Base-by-base conservation (phyloP, 2,113 vertebrate genomes). In the Triplophysa rosa region DNA sequence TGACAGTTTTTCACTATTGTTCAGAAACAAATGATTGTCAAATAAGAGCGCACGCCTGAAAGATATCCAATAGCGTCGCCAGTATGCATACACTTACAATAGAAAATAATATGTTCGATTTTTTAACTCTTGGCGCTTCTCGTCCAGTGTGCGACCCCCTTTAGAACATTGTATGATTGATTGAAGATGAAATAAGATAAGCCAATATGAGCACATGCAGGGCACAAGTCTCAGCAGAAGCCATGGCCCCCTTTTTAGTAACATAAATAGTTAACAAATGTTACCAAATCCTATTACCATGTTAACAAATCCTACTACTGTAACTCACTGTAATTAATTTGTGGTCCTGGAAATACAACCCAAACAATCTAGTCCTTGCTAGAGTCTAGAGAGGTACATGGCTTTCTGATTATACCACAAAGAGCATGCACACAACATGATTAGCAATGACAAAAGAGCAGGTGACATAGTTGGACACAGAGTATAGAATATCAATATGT, bases 391-490 rank as follows among this genome's bases (percentile, higher is more conserved):
- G 40, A 40, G 37, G 26, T 62, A 49, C 63, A 62, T 61, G 71
- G 47, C 40, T 37, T 66, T 67, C 2, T 75, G 64, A 16, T 37
- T 61, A 24, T 56, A 69, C 52, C 58, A 42, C 49, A 47, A 81
- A 59, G 45, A 81, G 58, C 71, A 81, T 81, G 79, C 79, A 68
- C 62, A 40, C 42, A 37, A 68, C 33, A 68, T 76, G 71, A 81
- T 59, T 49, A 24, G 70, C 61, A 54, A 63, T 54, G 33, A 42
- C 10, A 5, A 69, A 29, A 56, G 17, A 42, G 19, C 29, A 61
- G 14, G 23, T 66, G n/a, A 59, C 71, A 66, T 8, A 49, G 24
- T 58, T 58, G 42, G 8, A 58, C 14, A 71, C 16, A 14, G n/a
- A 21, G 21, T 45, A 13, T 24, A 24, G 19, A 13, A 12, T 69